Conservation (phyloP, 2,888 invertebrate species). For the Gisinianus flammeolus region DNA sequence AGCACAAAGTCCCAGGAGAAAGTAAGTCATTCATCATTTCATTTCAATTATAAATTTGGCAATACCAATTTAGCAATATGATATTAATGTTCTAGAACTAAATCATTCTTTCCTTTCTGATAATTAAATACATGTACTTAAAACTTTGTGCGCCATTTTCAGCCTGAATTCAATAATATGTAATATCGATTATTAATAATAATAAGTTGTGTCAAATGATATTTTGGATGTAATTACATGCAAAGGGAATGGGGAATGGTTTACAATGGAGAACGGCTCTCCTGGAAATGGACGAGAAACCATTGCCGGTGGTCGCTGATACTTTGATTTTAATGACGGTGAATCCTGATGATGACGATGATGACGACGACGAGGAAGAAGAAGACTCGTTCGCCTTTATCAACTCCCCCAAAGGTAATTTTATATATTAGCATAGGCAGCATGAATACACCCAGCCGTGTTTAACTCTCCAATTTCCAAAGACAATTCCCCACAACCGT, state of each 20-base stretch:
- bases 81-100: too few relatives aligned
- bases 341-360: neutral
- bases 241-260: neutral
- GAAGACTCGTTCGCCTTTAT: neutral
- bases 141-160: too few relatives aligned
- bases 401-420: slow-evolving; percentile 23
- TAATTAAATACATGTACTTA: too few relatives aligned
- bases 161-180: too few relatives aligned
- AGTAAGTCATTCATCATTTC: too few relatives aligned
- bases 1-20: too few relatives aligned
- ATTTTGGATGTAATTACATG: too few relatives aligned
- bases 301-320: neutral
- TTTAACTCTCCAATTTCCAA: neutral
- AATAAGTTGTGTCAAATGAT: too few relatives aligned
- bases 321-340: slow-evolving; percentile 33
- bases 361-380: slow-evolving; percentile 15
- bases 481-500: neutral
- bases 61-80: too few relatives aligned
- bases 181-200: too few relatives aligned
- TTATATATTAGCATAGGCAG: neutral
- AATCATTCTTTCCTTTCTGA: too few relatives aligned
- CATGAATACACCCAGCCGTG: neutral
- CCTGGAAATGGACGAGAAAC: neutral
- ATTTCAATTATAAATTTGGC: too few relatives aligned
- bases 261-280: neutral